phyloP scores from a whole-genome alignment of 2,888 invertebrate genomes.

The Arctia plantaginis region DNA sequence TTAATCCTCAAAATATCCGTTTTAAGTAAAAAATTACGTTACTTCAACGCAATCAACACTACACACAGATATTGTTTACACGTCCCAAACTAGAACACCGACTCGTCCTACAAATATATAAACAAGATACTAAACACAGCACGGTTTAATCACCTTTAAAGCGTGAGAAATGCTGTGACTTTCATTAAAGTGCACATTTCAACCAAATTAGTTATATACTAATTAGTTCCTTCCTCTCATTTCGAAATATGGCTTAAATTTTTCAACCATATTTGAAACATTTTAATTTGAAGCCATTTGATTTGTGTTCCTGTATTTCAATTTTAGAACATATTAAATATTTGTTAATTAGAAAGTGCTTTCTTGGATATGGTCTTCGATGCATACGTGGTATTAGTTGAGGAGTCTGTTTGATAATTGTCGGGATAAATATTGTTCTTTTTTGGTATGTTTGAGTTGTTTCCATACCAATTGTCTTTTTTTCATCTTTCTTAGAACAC shows the following conservation, averaged over 20 bases:
- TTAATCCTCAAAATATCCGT: not conserved
- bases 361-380: conserved; percentile 31
- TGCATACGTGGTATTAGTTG: conserved; percentile 3
- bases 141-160: conserved; percentile 22
- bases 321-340: conserved; percentile 38
- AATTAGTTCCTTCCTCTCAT: conserved; percentile 31
- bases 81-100: conserved; percentile 5
- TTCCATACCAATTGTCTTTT: not conserved
- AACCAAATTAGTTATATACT: conserved; percentile 40
- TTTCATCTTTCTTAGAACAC: too few relatives aligned
- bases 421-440: conserved; percentile 32
- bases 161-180: conserved; percentile 42
- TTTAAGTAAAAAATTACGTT: not conserved
- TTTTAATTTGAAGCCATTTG: conserved; percentile 31
- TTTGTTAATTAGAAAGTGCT: conserved; percentile 43
- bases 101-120: conserved; percentile 3
- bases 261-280: conserved; percentile 30
- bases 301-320: conserved; percentile 26
- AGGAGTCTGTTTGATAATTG: conserved; percentile 13
- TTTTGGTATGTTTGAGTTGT: not conserved
- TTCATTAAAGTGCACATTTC: conserved; percentile 39
- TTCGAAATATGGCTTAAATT: conserved; percentile 12
- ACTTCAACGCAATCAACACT: not conserved
- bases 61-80: not conserved
- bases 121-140: conserved; percentile 30